Base-by-base conservation (phyloP, 2,888 invertebrate species). In the Aplocera efformata region DNA sequence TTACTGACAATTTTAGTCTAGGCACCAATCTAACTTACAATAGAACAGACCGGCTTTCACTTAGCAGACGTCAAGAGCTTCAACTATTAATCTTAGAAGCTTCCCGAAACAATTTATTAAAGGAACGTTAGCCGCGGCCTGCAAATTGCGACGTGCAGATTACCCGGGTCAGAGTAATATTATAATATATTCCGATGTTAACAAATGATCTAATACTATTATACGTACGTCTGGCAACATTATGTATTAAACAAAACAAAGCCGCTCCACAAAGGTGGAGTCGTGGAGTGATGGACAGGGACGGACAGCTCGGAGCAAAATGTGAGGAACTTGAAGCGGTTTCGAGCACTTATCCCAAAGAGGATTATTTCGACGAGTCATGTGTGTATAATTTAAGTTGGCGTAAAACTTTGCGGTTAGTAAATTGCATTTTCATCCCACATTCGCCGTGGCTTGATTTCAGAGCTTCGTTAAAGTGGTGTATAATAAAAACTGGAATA, bases 21-120 rank as follows among this genome's bases (percentile, higher is more conserved):
- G 13, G 5, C 13, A 17, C 5, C 5, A 17, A 5, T 3, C 13
- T 17, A 17, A 17, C 5, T 17, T 17, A 17, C 13, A 17, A 17
- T 2, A 58, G 60, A 66, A 69, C 63, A 69, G 59, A 68, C 65
- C 66, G 60, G 69, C 62, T 72, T 76, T 74, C 70, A 76, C 74
- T 80, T 72, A 77, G 61, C 74, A 72, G 70, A 63, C 69, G 75
- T 72, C 78, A 68, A 72, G 72, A 60, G 63, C 62, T 60, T 50
- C 58, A 67, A 74, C 83, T 77, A 84, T 84, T 82, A 83, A 84
- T 85, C 85, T 83, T 79, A 63, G 73, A 77, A 73, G 78, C 67
- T 76, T 65, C 74, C 73, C 73, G 58, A 80, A 81, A 82, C 84
- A 78, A 85, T 85, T 83, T 81, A 81, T 82, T 71, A 79, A 68